Percentiles rank a stretch among this genome's conserved stretches.
These are phyloP conservation scores for Hystrix cristata DNA, from an alignment of 2,113 vertebrate genomes.

Conservation along the genomic window DNA sequence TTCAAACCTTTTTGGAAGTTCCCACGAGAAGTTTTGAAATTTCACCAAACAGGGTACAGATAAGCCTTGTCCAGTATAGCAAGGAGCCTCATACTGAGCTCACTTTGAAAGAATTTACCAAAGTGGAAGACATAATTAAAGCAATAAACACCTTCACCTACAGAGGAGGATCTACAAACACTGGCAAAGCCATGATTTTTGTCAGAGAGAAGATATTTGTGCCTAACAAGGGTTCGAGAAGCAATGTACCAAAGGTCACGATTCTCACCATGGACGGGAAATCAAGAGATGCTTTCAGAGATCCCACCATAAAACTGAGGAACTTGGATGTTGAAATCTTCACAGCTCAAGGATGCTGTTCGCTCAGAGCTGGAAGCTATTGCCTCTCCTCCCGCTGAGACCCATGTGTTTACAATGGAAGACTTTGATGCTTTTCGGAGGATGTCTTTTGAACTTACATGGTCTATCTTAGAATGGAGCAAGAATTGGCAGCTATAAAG, in stretches of 20 bases:
- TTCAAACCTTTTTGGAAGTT: conserved; percentile 97
- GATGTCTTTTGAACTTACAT: conserved; percentile 97
- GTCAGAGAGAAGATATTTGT: conserved; percentile 96
- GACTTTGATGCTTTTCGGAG: conserved; percentile 99
- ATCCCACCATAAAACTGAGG: conserved; percentile 93
- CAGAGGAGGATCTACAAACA: conserved; percentile 98
- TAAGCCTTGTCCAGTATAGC: conserved; percentile 99
- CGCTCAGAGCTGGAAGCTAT: conserved; percentile 96
- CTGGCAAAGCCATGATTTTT: conserved; percentile 97
- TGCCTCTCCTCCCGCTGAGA: conserved; percentile 93
- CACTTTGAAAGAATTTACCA: conserved; percentile 94
- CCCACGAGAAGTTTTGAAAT: conserved; percentile 97
- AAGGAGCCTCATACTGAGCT: conserved; percentile 97
- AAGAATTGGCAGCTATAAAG: conserved; percentile 93
- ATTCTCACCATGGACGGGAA: conserved; percentile 99
- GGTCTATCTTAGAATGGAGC: conserved; percentile 97
- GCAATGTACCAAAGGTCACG: conserved; percentile 94
- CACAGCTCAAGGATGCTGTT: conserved; percentile 97
- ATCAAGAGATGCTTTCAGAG: conserved; percentile 96
- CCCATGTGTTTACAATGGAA: conserved; percentile 97
- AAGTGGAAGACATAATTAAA: conserved; percentile 92
- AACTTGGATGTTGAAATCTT: conserved; percentile 97
- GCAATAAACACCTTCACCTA: conserved; percentile 97
- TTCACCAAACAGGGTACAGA: conserved; percentile 95
- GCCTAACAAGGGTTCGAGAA: conserved; percentile 91